phyloP scores from a whole-genome alignment of 2,797 vertebrate genomes.

The Pipistrellus pipistrellus region DNA sequence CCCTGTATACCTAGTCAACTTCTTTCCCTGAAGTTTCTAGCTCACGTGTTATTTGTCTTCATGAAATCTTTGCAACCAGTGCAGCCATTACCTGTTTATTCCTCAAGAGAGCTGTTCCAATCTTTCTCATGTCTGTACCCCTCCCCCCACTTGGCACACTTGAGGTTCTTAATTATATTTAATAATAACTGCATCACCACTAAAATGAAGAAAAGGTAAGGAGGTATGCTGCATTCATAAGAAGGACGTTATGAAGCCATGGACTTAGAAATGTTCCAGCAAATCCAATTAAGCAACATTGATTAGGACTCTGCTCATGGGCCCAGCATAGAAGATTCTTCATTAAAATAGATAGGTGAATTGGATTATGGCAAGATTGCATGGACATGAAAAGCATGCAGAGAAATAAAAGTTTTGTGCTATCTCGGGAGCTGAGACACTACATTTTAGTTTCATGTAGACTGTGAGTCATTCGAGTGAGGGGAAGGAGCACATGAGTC shows the following conservation, averaged over 20 bases:
- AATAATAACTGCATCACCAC: not conserved
- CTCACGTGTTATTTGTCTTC: not conserved
- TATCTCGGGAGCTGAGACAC: not conserved
- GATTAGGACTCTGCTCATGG: not conserved
- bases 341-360: not conserved
- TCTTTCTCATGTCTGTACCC: not conserved
- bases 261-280: not conserved
- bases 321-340: not conserved
- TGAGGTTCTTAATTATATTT: not conserved
- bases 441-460: not conserved
- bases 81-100: not conserved
- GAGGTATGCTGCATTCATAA: not conserved
- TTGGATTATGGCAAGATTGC: not conserved
- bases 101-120: not conserved
- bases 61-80: not conserved
- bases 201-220: constrained; percentile 17
- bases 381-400: not conserved
- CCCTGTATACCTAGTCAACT: not conserved
- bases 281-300: not conserved
- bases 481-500: constrained; percentile 54
- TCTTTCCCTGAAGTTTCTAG: not conserved
- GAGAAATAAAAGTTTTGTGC: not conserved
- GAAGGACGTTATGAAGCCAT: not conserved
- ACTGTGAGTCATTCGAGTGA: constrained; percentile 61
- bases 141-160: not conserved